Conservation (phyloP, 2,888 invertebrate species). For the Lithophane leautieri region DNA sequence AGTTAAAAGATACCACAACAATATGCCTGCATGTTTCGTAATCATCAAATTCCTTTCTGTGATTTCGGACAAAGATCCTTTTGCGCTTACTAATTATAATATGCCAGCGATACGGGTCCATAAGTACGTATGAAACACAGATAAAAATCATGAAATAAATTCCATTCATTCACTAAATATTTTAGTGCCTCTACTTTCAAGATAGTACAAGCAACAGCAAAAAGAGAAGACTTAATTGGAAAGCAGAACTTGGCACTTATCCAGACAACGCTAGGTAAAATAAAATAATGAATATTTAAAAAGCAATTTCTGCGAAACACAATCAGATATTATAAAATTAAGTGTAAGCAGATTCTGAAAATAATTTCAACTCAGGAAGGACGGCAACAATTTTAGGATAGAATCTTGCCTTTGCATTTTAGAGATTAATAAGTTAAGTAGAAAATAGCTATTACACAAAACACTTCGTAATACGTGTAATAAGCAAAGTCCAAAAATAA, state of each 20-base stretch:
- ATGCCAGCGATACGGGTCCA: slow-evolving; percentile 53
- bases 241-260: slow-evolving; percentile 53
- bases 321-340: slow-evolving; percentile 22
- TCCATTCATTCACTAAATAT: slow-evolving; percentile 25
- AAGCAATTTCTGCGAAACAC: slow-evolving; percentile 33
- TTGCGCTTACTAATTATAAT: slow-evolving; percentile 47
- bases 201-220: slow-evolving; percentile 29
- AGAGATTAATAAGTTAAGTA: neutral
- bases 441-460: slow-evolving; percentile 13
- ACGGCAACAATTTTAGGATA: neutral
- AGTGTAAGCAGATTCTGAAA: slow-evolving; percentile 7
- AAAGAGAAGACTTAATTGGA: slow-evolving; percentile 52
- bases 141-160: slow-evolving; percentile 34
- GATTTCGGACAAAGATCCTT: slow-evolving; percentile 64
- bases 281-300: slow-evolving; percentile 52
- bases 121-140: slow-evolving; percentile 8
- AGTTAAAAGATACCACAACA: slow-evolving; percentile 68
- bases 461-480: slow-evolving; percentile 48
- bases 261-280: slow-evolving; percentile 39
- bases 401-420: no score
- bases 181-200: slow-evolving; percentile 24
- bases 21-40: slow-evolving; percentile 73
- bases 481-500: slow-evolving; percentile 74
- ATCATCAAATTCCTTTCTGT: slow-evolving; percentile 69
- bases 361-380: neutral